Percentiles rank a stretch among this genome's conserved stretches.
Evolutionary conservation across 2,797 vertebrate genomes (phyloP).

Genomic region (Rousettus madagascariensis): DNA sequence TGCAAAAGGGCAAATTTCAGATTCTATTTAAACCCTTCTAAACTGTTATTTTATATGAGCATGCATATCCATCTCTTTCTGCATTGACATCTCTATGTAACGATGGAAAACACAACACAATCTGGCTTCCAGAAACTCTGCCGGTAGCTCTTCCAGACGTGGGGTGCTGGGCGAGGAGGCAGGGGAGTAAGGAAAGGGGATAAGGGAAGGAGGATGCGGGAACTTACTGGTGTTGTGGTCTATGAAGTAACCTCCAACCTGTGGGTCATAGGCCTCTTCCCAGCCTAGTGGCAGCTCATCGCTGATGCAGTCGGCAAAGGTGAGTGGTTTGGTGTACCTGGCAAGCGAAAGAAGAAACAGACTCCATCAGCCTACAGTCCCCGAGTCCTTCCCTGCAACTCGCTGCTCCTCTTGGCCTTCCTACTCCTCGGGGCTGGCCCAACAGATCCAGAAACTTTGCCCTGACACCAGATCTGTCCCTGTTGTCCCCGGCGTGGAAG

Average conservation of each 20-base stretch:
- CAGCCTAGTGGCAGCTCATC: constrained; percentile 97
- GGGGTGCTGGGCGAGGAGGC: neutral
- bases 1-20: neutral
- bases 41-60: constrained; percentile 42
- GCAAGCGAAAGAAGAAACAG: constrained; percentile 63
- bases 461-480: neutral
- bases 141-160: neutral
- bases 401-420: neutral
- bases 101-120: constrained; percentile 28
- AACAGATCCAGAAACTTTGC: neutral
- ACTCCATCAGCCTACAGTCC: neutral
- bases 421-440: neutral
- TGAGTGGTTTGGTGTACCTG: constrained; percentile 98
- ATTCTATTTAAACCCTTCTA: constrained; percentile 41
- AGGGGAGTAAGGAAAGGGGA: neutral
- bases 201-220: neutral
- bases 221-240: constrained; percentile 99
- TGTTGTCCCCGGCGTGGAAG: rapidly evolving
- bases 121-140: constrained; percentile 25
- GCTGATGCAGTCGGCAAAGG: constrained; percentile 98
- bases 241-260: constrained; percentile 96
- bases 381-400: neutral
- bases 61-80: constrained; percentile 43
- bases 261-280: constrained; percentile 96
- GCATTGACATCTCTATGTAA: neutral